Conservation (phyloP, 1,140 invertebrate species). For the Drosophila neocordata region DNA sequence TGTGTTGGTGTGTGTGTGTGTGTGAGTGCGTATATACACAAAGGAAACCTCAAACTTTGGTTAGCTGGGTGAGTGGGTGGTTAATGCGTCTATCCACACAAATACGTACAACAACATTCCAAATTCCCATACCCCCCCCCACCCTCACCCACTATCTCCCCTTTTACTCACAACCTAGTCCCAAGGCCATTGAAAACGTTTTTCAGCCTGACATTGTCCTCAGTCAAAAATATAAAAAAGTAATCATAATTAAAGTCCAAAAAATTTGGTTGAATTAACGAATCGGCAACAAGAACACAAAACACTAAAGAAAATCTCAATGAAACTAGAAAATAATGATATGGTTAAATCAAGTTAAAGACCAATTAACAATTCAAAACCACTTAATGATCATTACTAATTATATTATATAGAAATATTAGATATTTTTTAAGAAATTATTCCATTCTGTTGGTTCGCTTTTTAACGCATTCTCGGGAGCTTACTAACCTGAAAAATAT, state of each 20-base stretch:
- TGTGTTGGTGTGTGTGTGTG: constrained; percentile 16
- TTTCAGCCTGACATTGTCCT: constrained; percentile 35
- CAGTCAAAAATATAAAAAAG: constrained; percentile 9
- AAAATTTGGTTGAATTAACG: constrained; percentile 16
- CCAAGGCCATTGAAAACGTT: constrained; percentile 42
- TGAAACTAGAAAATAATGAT: no score
- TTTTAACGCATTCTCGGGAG: no score
- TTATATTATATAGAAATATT: no score
- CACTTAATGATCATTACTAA: no score
- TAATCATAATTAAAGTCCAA: constrained; percentile 2
- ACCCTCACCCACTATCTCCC: constrained; percentile 4
- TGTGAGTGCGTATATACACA: constrained; percentile 5
- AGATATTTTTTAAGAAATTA: no score
- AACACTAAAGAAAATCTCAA: no score
- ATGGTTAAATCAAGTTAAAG: no score
- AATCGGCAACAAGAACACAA: neutral
- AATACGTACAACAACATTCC: neutral
- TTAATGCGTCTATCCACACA: constrained; percentile 15
- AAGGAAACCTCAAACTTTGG: constrained; percentile 3
- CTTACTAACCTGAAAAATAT: no score
- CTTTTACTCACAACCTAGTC: neutral
- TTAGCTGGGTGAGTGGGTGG: constrained; percentile 5
- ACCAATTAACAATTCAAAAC: no score
- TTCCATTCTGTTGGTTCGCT: no score
- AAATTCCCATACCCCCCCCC: neutral